Evolutionary conservation across 2,888 invertebrate genomes (phyloP), one percentile per base, ranked within the genome.

Genomic region (Phaedon cochleariae): DNA sequence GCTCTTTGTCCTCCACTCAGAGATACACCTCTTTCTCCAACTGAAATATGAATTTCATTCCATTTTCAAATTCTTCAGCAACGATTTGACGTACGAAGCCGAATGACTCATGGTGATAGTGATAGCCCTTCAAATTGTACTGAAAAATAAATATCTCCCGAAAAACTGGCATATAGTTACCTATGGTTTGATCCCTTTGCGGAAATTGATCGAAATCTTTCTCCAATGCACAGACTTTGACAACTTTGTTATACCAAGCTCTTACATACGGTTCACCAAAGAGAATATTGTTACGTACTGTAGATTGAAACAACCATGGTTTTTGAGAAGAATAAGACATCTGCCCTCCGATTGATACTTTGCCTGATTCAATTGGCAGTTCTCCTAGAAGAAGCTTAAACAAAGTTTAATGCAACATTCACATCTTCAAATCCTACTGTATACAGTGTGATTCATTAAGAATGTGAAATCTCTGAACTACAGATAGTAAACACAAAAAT

Each of bases 261-360:
- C 81, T 79, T 64, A 86, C 80, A 66, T 84, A 87, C 0, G 82
- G 76, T 65, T 84, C 82, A 0, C 91, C 92, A 79, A 92, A 92
- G 2, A 90, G 77, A 71, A 98, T 94, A 82, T 98, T 98, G 77
- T 96, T 95, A 9, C 93, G 86, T 0, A 98, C 90, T 67, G 93
- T 93, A n/a, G 90, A 90, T 62, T 89, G 89, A 75, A 92, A 92
- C 0, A 92, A 80, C 95, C 95, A 96, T 0, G 95, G 92, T 77
- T 95, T 91, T 80, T 95, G 94, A 57, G 92, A 89, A 1, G 92
- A 91, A 78, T 95, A 95, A 0, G 90, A 89, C 0, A 91, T 84
- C 1, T 85, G 85, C 5, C 94, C 94, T 3, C 86, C 87, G 7
- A 93, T 84, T 76, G 87, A 85, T 4, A 93, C 80, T 1, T 82